Evolutionary conservation across 2,113 vertebrate genomes (phyloP).

Genomic region (Microcebus jonahi): DNA sequence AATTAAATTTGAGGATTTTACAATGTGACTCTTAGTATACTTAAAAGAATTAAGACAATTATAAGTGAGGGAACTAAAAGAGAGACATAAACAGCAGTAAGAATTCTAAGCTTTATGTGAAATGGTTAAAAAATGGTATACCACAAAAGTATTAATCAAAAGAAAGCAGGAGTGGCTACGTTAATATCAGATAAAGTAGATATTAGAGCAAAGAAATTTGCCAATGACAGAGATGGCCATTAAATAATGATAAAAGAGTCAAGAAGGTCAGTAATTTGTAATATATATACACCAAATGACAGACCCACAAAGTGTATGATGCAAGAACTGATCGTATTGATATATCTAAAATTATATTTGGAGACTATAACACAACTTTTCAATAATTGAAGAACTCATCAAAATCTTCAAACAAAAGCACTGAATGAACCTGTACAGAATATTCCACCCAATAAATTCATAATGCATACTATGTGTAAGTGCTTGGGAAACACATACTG

Average conservation of each 20-base stretch:
- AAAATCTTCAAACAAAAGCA: not conserved
- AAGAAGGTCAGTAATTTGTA: not conserved
- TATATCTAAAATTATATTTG: not conserved
- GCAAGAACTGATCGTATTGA: not conserved
- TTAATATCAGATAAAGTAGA: not conserved
- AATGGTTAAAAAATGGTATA: not conserved
- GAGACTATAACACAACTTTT: not conserved
- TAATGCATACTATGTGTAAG: not conserved
- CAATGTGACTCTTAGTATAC: not conserved
- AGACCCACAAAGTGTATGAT: not conserved
- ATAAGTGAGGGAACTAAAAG: not conserved
- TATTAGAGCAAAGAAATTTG: not conserved
- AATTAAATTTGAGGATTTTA: not conserved
- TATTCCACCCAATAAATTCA: not conserved
- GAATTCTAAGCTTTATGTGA: not conserved
- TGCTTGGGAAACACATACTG: not conserved
- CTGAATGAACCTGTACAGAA: not conserved
- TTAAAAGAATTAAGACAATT: not conserved
- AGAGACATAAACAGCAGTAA: not conserved
- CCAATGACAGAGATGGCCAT: too few species aligned
- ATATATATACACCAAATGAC: not conserved
- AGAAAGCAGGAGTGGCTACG: not conserved
- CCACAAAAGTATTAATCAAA: not conserved
- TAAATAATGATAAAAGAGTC: not conserved
- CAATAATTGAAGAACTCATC: not conserved